A percentile compares a stretch with the other conserved stretches of the same genome.
These are phyloP conservation scores for Malurus cyaneus DNA, from an alignment of 2,113 vertebrate genomes.

Conservation along the genomic window DNA sequence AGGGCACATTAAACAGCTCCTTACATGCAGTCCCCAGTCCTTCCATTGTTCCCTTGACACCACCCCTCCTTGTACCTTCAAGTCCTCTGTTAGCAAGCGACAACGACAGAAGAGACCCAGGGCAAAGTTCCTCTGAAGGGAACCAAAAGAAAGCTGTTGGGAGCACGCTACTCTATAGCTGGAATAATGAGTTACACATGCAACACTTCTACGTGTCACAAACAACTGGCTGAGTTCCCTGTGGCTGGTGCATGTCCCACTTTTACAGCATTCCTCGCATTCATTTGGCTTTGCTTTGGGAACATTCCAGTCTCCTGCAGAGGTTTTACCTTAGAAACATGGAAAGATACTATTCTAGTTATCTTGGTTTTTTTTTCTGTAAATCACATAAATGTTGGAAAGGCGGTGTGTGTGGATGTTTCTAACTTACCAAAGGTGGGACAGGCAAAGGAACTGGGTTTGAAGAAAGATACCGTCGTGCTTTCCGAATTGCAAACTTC, in stretches of 20 bases:
- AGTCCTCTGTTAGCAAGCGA: not conserved
- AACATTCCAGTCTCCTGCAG: conserved; percentile 63
- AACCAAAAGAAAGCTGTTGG: conserved; percentile 37
- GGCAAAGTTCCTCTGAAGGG: conserved; percentile 24
- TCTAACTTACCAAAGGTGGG: conserved; percentile 88
- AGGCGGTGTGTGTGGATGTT: not conserved
- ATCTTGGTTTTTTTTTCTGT: not conserved
- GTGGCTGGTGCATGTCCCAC: conserved; percentile 58
- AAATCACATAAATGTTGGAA: not conserved
- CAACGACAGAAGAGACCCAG: conserved; percentile 15
- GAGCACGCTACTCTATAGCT: not conserved
- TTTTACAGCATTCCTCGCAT: conserved; percentile 58
- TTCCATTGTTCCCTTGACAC: not conserved
- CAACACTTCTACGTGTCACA: conserved; percentile 46
- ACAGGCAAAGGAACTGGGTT: conserved; percentile 84
- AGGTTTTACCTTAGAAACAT: conserved; percentile 60
- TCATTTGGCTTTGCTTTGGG: conserved; percentile 58
- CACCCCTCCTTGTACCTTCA: not conserved
- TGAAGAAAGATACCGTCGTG: conserved; percentile 87
- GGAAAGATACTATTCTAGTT: conserved; percentile 6
- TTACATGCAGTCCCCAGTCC: not conserved
- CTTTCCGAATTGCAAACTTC: conserved; percentile 97
- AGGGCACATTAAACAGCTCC: not conserved
- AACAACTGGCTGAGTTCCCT: conserved; percentile 53
- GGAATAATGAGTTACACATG: conserved; percentile 52